Conservation (phyloP, 2,113 vertebrate species). For the Labeo rohita region DNA sequence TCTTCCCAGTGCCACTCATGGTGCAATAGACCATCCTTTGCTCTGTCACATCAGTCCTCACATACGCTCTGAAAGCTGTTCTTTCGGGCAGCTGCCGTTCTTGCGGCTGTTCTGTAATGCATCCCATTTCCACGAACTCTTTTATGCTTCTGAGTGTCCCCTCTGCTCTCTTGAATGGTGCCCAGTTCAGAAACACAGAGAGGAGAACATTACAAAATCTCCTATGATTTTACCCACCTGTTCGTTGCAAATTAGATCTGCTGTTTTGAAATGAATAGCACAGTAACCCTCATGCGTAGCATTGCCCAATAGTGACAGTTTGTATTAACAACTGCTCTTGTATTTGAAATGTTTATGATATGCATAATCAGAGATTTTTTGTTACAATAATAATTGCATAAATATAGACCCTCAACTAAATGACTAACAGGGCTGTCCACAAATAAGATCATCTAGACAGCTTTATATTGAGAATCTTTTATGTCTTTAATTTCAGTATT, state of each 20-base stretch:
- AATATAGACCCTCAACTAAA: neutral
- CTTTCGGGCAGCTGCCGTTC: slow-evolving; percentile 43
- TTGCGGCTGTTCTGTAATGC: slow-evolving; percentile 50
- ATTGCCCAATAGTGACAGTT: neutral
- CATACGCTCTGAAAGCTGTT: slow-evolving; percentile 43
- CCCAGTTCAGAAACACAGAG: slow-evolving; percentile 11
- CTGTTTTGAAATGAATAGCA: neutral
- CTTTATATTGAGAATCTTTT: neutral
- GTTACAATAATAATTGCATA: neutral
- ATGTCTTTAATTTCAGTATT: neutral
- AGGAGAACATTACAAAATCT: slow-evolving; percentile 16
- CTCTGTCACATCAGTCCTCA: slow-evolving; percentile 38
- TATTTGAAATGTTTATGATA: neutral
- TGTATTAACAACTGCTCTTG: neutral
- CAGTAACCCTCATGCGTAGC: slow-evolving; percentile 15
- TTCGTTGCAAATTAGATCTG: slow-evolving; percentile 7
- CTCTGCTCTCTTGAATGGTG: slow-evolving; percentile 49
- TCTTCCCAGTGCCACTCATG: slow-evolving; percentile 27
- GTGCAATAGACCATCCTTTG: slow-evolving; percentile 25
- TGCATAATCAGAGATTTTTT: neutral
- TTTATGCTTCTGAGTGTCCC: slow-evolving; percentile 31
- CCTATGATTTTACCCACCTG: slow-evolving; percentile 26
- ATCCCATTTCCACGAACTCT: slow-evolving; percentile 48
- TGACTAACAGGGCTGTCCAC: neutral
- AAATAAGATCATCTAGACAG: neutral